Evolutionary conservation across 2,113 vertebrate genomes (phyloP), one percentile per base, ranked within the genome.

Genomic region (Grallaria varia): DNA sequence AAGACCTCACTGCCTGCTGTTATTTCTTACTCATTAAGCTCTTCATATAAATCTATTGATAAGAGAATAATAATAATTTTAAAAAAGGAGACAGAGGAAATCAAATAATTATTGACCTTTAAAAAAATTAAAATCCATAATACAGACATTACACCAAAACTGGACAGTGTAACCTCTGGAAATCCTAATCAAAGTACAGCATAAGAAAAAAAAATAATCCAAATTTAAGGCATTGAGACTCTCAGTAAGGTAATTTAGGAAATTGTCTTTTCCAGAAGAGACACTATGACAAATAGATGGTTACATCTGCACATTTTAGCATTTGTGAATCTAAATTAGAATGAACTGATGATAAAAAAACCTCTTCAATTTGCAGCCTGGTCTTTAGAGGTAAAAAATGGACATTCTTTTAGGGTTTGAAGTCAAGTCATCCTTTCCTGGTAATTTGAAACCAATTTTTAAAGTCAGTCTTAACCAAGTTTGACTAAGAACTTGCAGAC

Each of bases 21-120:
- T 28, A 2, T 27, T 42, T 64, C 18, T 60, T 25, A 47, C 2
- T 74, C 15, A 22, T 72, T 21, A 53, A 76, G 35, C 15, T 62
- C 19, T 12, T 40, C 37, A 3, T 9, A 67, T 3, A 5, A 60
- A 66, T 52, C 16, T 47, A 24, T 8, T 12, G 1, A 47, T 12
- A n/a, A n/a, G n/a, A n/a, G n/a, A n/a, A n/a, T n/a, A n/a, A n/a
- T n/a, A n/a, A n/a, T n/a, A n/a, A n/a, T n/a, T n/a, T n/a, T n/a
- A n/a, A n/a, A n/a, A n/a, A n/a, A n/a, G n/a, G 12, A 28, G 19
- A 2, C 4, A 4, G 5, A 3, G 2, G 2, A 21, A 47, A n/a
- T n/a, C n/a, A n/a, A n/a, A n/a, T 45, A 63, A 39, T 10, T 52
- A 19, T 23, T 49, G 18, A 27, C 14, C 4, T 10, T 39, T 33